Conservation (phyloP, 1,140 invertebrate genomes). For the Aporrectodea caliginosa region DNA sequence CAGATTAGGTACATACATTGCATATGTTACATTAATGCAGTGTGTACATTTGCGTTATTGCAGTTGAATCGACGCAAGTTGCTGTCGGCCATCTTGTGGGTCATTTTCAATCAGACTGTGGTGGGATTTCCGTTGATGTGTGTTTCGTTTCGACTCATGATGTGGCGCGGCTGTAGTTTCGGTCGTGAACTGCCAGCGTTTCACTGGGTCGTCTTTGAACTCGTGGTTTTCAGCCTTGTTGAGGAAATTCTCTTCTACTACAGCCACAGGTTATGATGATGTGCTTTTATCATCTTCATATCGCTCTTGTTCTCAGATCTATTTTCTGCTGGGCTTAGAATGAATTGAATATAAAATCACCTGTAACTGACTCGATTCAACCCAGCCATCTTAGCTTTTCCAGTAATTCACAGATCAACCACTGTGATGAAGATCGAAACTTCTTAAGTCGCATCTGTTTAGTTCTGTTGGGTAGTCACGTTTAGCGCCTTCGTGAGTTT, state of each 20-base stretch:
- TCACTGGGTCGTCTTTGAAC: conserved; percentile 74
- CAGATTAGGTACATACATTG: too few species aligned
- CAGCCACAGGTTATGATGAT: conserved; percentile 75
- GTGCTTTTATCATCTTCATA: too few species aligned
- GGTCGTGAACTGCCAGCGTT: conserved; percentile 73
- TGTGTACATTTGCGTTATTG: neutral
- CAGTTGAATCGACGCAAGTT: conserved; percentile 48
- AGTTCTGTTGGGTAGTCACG: too few species aligned
- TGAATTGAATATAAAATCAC: too few species aligned
- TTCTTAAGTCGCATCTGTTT: too few species aligned
- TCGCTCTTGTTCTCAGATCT: too few species aligned
- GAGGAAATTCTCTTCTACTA: conserved; percentile 86
- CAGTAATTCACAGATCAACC: too few species aligned
- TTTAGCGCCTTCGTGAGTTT: too few species aligned
- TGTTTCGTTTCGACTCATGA: conserved; percentile 64
- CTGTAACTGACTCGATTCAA: too few species aligned
- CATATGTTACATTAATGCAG: neutral
- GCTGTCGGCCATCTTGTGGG: conserved; percentile 64
- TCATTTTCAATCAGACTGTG: conserved; percentile 74
- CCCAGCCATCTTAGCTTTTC: too few species aligned
- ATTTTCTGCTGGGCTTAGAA: too few species aligned
- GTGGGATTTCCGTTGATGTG: conserved; percentile 66
- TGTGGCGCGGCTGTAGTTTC: conserved; percentile 65
- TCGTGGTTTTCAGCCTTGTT: conserved; percentile 71
- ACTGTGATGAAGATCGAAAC: too few species aligned